Base-by-base conservation (phyloP, 92 coral and sea anemone genomes). In the Phenganax stokvisi region DNA sequence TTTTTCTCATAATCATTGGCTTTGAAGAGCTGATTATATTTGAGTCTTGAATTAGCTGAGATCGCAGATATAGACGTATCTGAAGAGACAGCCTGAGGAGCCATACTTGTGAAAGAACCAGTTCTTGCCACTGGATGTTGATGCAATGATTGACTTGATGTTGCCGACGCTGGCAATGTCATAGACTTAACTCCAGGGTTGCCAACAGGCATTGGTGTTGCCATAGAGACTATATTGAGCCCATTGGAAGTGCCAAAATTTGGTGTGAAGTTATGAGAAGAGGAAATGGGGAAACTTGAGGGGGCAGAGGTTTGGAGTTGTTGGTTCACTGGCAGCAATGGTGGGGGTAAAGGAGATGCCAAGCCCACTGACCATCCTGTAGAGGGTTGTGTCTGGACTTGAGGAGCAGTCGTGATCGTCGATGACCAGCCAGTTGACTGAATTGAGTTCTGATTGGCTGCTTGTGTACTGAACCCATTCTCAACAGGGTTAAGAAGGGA, bases 21-120 rank as follows among this genome's bases (percentile, higher is more conserved):
- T 75, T 94, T 94, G 67, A 94, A 94, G 92, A 92, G 88, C 85
- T 94, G 97, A 71, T 91, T 94, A 83, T 85, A 94, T 81, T 92
- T 94, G 6, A 94, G 87, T 72, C 92, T 88, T 20, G 89, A 88
- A n/a, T 85, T 71, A 10, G 96, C 84, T 31, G 92, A 71, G 60
- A 93, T 93, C 30, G 89, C 72, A 47, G 81, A 74, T 51, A 77
- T 29, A 12, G 81, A 57, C 9, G 44, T 29, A 31, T 77, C 83
- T 11, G 53, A 20, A 10, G 81, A 12, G 27, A 47, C 59, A 8
- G 70, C 52, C n/a, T 63, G 73, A 10, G 83, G 81, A 25, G 81
- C 27, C 56, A 59, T 52, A 57, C 54, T 64, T 17, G 28, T 77
- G 54, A 59, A 77, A 0, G 81, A 77, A 3, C 61, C 29, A 13